Percentiles rank a stretch among this genome's conserved stretches.
Evolutionary conservation across 1,140 invertebrate genomes (phyloP).

Genomic region (Melitaea cinxia): DNA sequence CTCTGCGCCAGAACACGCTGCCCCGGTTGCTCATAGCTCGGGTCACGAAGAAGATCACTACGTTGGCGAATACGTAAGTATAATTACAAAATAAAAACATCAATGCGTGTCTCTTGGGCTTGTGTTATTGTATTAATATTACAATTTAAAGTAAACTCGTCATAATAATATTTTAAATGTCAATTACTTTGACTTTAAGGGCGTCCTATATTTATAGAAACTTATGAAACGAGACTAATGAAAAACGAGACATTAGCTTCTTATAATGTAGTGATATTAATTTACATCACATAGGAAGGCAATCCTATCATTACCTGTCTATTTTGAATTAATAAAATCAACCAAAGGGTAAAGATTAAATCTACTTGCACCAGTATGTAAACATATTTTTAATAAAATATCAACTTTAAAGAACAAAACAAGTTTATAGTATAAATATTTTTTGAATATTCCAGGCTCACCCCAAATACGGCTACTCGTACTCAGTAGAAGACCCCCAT

Average conservation of each 20-base stretch:
- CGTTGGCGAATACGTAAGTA: constrained; percentile 72
- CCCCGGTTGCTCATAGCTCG: constrained; percentile 35
- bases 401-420: not conserved
- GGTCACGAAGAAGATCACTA: constrained; percentile 64
- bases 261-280: not conserved
- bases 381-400: not conserved
- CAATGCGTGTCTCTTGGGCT: too few relatives aligned
- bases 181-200: not conserved
- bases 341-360: not conserved
- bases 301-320: not conserved
- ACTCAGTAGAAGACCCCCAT: constrained; percentile 78
- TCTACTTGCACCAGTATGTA: not conserved
- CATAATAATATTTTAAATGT: too few relatives aligned
- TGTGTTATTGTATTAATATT: too few relatives aligned
- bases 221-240: not conserved
- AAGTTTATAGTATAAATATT: not conserved
- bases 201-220: not conserved
- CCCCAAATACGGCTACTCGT: constrained; percentile 78
- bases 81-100: not conserved
- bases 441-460: constrained; percentile 52
- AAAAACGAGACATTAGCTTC: not conserved
- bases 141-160: too few relatives aligned
- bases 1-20: constrained; percentile 44
- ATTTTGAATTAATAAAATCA: not conserved
- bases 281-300: not conserved